A percentile compares a stretch with the other conserved stretches of the same genome.
Conservation (phyloP, 2,888 invertebrate species). For the Cosmopolites sordidus region DNA sequence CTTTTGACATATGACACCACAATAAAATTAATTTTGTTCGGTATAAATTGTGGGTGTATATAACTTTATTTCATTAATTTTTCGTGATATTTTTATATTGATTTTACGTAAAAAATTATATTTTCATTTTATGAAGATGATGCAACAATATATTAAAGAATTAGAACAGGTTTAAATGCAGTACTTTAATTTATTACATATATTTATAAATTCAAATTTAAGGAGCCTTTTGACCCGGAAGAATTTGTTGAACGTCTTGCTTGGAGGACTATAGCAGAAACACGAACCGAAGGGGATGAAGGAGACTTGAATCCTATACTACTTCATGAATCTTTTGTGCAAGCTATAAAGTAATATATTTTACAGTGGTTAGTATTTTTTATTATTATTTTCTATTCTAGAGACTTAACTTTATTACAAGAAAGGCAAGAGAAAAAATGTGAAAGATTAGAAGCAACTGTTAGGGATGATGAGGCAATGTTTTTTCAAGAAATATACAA, state of each 20-base stretch:
- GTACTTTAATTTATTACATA: background rate
- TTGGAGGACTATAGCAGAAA: constrained; percentile 80
- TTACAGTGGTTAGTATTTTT: background rate
- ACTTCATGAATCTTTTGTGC: constrained; percentile 87
- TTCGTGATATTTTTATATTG: too few species aligned
- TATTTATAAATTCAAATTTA: constrained; percentile 32
- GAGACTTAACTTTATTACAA: constrained; percentile 65
- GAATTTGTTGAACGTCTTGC: constrained; percentile 97
- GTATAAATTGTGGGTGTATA: too few species aligned
- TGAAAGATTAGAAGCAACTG: constrained; percentile 72
- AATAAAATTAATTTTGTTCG: too few species aligned
- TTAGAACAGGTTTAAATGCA: constrained; percentile 70
- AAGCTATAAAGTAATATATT: constrained; percentile 74
- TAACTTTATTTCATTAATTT: too few species aligned
- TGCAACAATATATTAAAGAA: constrained; percentile 86
- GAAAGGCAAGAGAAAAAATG: constrained; percentile 84
- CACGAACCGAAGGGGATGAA: constrained; percentile 61
- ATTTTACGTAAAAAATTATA: background rate
- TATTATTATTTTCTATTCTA: constrained; percentile 27
- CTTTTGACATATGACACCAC: too few species aligned
- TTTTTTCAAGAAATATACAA: constrained; percentile 77
- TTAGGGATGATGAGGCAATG: constrained; percentile 80
- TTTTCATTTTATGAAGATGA: constrained; percentile 51
- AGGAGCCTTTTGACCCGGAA: constrained; percentile 96
- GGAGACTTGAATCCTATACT: constrained; percentile 79